These are phyloP conservation scores for Elanus axillaris DNA, from an alignment of 2,113 vertebrate species.

Conservation along the genomic window DNA sequence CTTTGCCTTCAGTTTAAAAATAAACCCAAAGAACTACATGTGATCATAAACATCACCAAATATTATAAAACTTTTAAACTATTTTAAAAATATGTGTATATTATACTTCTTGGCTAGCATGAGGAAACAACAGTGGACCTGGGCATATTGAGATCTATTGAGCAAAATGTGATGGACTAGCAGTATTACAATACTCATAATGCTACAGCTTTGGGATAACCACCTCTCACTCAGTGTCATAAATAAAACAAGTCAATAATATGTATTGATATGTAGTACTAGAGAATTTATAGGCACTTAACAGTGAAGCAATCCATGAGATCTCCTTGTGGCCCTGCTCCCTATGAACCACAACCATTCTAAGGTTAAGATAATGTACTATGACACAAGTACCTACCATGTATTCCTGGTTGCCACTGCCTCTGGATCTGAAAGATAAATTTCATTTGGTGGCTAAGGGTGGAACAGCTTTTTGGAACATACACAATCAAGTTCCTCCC, in stretches of 20 bases:
- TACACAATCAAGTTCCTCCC: background rate
- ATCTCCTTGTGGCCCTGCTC: background rate
- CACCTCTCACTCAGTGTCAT: background rate
- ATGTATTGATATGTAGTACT: background rate
- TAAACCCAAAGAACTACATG: background rate
- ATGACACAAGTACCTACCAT: background rate
- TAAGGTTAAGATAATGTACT: background rate
- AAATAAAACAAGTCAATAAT: background rate
- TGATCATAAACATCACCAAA: background rate
- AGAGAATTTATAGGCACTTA: background rate
- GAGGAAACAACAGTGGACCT: background rate
- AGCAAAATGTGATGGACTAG: background rate
- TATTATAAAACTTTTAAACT: background rate
- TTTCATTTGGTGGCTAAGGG: background rate
- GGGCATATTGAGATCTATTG: background rate
- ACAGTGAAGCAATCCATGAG: background rate
- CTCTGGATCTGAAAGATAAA: background rate
- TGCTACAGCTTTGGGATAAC: background rate
- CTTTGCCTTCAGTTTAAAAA: background rate
- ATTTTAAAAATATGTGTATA: background rate
- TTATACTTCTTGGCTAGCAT: background rate
- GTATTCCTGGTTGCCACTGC: background rate
- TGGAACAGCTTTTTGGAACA: constrained; percentile 30
- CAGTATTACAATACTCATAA: background rate
- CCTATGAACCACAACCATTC: background rate